phyloP scores from a whole-genome alignment of 2,888 invertebrate genomes.

The Monochamus alternatus region DNA sequence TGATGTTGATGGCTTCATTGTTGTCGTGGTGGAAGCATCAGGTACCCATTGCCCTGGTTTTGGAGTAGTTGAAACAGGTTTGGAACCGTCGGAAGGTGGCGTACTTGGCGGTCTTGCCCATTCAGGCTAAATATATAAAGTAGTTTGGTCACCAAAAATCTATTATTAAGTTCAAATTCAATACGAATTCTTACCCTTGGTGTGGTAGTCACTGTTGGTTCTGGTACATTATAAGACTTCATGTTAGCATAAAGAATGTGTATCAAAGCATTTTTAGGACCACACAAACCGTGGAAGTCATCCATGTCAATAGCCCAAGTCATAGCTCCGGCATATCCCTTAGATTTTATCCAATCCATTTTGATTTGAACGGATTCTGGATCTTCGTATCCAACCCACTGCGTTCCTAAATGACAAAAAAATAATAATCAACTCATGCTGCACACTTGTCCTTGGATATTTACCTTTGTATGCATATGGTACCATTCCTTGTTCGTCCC shows the following conservation, averaged over 20 bases:
- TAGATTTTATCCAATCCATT: slow-evolving; percentile 89
- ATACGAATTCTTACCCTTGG: slow-evolving; percentile 75
- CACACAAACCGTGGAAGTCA: slow-evolving; percentile 89
- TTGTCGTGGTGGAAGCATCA: slow-evolving; percentile 51
- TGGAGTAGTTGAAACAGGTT: slow-evolving; percentile 57
- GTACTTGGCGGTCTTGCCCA: slow-evolving; percentile 88
- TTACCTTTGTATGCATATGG: slow-evolving; percentile 89
- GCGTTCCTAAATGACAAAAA: slow-evolving; percentile 72
- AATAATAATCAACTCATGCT: neutral
- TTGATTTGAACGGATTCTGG: slow-evolving; percentile 87
- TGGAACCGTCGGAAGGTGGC: slow-evolving; percentile 67
- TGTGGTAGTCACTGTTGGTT: slow-evolving; percentile 78
- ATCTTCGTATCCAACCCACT: slow-evolving; percentile 94
- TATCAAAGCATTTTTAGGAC: slow-evolving; percentile 82
- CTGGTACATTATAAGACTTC: slow-evolving; percentile 80
- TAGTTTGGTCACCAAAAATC: neutral
- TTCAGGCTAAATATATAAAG: slow-evolving; percentile 76
- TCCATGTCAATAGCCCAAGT: slow-evolving; percentile 96
- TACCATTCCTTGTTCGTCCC: slow-evolving; percentile 87
- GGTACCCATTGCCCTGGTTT: slow-evolving; percentile 63
- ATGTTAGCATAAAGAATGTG: slow-evolving; percentile 83
- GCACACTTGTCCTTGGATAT: neutral
- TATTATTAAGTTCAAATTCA: neutral
- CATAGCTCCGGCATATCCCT: slow-evolving; percentile 92
- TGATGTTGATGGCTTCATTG: slow-evolving; percentile 49